Evolutionary conservation across 1,140 invertebrate genomes (phyloP), one percentile per base, ranked within the genome.

Genomic region (Halictus rubicundus): DNA sequence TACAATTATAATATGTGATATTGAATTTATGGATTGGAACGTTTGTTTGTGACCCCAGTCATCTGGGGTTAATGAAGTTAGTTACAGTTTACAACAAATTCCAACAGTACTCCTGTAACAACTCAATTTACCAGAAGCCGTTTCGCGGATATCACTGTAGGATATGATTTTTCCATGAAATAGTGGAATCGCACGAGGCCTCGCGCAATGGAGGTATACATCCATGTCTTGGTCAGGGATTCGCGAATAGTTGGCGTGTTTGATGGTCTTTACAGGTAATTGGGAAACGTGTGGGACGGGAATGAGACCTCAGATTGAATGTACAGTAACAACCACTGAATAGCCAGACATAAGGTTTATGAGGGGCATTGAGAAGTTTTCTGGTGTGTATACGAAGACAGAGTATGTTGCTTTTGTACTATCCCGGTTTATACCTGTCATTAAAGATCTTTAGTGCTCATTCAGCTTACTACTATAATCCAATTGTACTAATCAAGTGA

Each of bases 81-180:
- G 32, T 32, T 32, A 32, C 5, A 32, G 1, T 14, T 12, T 0
- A 9, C 42, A 46, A 46, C 42, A 10, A 46, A 46, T 46, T 12
- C 10, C 42, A 12, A 46, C 5, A 19, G 19, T 52, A 52, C 19
- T 21, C 49, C 16, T 6, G 16, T 5, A 21, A 16, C 49, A 21
- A 52, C 14, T 52, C 88, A 88, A 88, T 84, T 90, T 80, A 89
- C 46, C 74, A 39, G 37, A 32, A 79, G 68, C 72, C 78, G 64
- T 64, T 32, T 39, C 66, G 76, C 32, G 75, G 66, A 76, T 76
- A 76, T 46, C 54, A 72, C 23, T 37, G 3, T 4, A 8, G 39
- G 42, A 68, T 76, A 69, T 73, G 85, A 71, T 85, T 85, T 85
- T 68, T 70, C 68, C 68, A 5, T 16, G n/a, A 60, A 76, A 77